phyloP scores from a whole-genome alignment of 2,113 vertebrate species.

The Thamnaconus septentrionalis region DNA sequence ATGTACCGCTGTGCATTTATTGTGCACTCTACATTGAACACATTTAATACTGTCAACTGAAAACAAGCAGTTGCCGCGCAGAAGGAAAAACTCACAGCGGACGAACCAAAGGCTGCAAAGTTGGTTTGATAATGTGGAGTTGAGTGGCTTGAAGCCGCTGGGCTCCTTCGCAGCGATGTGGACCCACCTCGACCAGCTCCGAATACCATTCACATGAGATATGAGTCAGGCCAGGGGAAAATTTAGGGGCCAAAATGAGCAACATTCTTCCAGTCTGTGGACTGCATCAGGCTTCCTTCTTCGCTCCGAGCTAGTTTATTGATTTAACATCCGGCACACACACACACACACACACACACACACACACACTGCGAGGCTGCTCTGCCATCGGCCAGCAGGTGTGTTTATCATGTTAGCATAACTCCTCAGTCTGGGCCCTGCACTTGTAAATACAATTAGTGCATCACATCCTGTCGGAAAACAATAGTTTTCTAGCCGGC shows the following conservation, averaged over 20 bases:
- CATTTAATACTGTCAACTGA: too few relatives aligned
- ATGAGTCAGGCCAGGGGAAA: slow-evolving; percentile 34
- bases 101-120: too few relatives aligned
- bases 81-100: too few relatives aligned
- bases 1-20: too few relatives aligned
- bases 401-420: slow-evolving; percentile 71
- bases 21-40: too few relatives aligned
- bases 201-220: slow-evolving; percentile 57
- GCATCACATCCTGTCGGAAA: slow-evolving; percentile 64
- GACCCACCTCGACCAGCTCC: slow-evolving; percentile 22
- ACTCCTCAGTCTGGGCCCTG: slow-evolving; percentile 39
- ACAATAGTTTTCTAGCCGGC: slow-evolving; percentile 15
- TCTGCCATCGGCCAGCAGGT: slow-evolving; percentile 70
- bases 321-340: slow-evolving; percentile 61
- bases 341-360: slow-evolving; percentile 55
- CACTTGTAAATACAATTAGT: slow-evolving; percentile 73
- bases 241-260: slow-evolving; percentile 47
- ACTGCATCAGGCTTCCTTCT: slow-evolving; percentile 38
- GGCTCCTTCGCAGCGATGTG: background rate
- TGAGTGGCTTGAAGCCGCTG: background rate
- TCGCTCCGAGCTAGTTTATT: slow-evolving; percentile 58
- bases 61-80: too few relatives aligned
- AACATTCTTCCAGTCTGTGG: slow-evolving; percentile 39
- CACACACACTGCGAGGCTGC: slow-evolving; percentile 58
- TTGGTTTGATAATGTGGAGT: too few relatives aligned